These are phyloP conservation scores for Lasioglossum zephyrum DNA, from an alignment of 2,888 invertebrate genomes.

Conservation along the genomic window DNA sequence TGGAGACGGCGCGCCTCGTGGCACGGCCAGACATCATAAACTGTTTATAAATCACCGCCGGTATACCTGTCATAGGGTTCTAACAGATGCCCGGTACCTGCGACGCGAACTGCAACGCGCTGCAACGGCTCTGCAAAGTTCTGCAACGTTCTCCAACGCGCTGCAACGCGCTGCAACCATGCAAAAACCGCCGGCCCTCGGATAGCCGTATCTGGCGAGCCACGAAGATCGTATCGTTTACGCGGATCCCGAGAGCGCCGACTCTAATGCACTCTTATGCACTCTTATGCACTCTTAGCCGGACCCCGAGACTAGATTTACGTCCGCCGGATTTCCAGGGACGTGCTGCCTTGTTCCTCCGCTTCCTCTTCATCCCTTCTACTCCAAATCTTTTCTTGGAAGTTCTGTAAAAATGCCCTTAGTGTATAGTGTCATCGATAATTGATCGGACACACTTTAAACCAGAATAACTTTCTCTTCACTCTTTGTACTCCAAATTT, in stretches of 20 bases:
- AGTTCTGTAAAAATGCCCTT: not conserved
- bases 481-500: not conserved
- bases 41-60: constrained; percentile 71
- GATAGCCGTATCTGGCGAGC: constrained; percentile 68
- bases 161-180: constrained; percentile 18
- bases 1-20: constrained; percentile 49
- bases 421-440: not conserved
- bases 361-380: not conserved
- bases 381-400: not conserved
- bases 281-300: constrained; percentile 17
- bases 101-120: not conserved
- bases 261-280: constrained; percentile 60
- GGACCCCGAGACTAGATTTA: constrained; percentile 45
- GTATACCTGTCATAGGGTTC: constrained; percentile 66
- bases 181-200: constrained; percentile 56
- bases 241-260: constrained; percentile 57
- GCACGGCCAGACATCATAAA: constrained; percentile 62
- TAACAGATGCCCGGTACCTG: constrained; percentile 50
- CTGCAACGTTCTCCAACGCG: constrained; percentile 12
- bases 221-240: constrained; percentile 67
- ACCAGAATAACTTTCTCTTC: not conserved
- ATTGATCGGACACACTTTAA: not conserved
- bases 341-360: not conserved
- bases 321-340: constrained; percentile 3
- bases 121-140: not conserved